Base-by-base conservation (phyloP, 2,113 vertebrate genomes). In the Mellivora capensis region DNA sequence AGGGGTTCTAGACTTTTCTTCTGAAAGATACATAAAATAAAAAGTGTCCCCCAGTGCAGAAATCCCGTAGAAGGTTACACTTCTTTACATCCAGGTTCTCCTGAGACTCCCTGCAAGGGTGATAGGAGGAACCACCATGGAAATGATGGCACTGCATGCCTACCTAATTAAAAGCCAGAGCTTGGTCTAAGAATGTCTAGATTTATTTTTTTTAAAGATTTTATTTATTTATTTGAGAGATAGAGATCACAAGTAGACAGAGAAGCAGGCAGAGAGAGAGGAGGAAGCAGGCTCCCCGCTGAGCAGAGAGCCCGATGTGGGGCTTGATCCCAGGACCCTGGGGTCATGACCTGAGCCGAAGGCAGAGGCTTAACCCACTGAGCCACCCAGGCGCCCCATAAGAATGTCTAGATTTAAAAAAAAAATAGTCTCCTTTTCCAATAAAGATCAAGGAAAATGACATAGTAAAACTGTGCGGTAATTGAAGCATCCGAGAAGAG, bases 381-480 rank as follows among this genome's bases (percentile, higher is more conserved):
- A n/a, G n/a, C n/a, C n/a, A n/a, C n/a, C n/a, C n/a, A n/a, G n/a
- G n/a, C n/a, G n/a, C n/a, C n/a, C n/a, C n/a, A n/a, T n/a, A n/a
- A n/a, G n/a, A n/a, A n/a, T n/a, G n/a, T n/a, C n/a, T n/a, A n/a
- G 31, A 13, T 89, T 93, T 59, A 74, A 74, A 52, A 57, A 57
- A 82, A 83, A 74, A 74, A 42, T 5, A 89, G 67, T 64, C 17
- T 93, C 52, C 14, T 7, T 86, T 95, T 74, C 29, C 72, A 83
- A 67, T 76, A 74, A 98, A 96, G 79, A n/a, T 47, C 67, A 93
- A 93, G 91, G 83, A 44, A 93, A 52, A 96, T 83, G 25, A 91
- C 1, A 6, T 27, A 80, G 54, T 79, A 67, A 93, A 91, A 86
- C 54, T 74, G 12, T 18, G 29, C 2, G 29, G 49, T 76, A 82